Evolutionary conservation across 2,797 vertebrate genomes (phyloP).

Genomic region (Apodemus agrarius): DNA sequence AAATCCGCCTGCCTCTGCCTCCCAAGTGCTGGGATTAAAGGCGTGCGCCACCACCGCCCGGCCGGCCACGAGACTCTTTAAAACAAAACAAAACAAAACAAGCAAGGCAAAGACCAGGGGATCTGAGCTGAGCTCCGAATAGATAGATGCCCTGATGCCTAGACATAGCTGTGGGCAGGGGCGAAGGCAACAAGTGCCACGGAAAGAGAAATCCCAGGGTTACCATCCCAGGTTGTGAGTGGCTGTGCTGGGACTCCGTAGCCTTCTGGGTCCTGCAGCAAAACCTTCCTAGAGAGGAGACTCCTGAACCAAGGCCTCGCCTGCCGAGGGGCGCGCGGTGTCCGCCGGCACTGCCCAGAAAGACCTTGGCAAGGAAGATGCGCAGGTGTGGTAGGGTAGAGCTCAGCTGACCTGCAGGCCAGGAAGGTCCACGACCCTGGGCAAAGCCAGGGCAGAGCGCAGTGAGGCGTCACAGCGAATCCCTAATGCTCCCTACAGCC

Average conservation of each 20-base stretch:
- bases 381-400: not conserved
- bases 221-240: not conserved
- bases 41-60: no score
- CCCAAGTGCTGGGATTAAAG: no score
- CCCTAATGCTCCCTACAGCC: not conserved
- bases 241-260: not conserved
- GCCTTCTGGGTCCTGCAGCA: not conserved
- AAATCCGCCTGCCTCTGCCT: no score
- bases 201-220: not conserved
- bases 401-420: not conserved
- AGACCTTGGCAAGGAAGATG: not conserved
- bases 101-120: not conserved
- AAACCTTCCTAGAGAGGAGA: not conserved
- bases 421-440: not conserved
- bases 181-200: no score
- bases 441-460: not conserved
- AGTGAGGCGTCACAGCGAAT: not conserved
- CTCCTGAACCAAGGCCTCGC: not conserved
- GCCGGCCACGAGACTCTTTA: no score
- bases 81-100: not conserved
- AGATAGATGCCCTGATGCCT: not conserved
- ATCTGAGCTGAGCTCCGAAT: not conserved
- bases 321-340: not conserved
- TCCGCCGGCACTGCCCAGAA: no score
- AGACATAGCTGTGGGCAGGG: accelerated